phyloP scores from a whole-genome alignment of 2,888 invertebrate genomes.

The Ceratothoa steindachneri region DNA sequence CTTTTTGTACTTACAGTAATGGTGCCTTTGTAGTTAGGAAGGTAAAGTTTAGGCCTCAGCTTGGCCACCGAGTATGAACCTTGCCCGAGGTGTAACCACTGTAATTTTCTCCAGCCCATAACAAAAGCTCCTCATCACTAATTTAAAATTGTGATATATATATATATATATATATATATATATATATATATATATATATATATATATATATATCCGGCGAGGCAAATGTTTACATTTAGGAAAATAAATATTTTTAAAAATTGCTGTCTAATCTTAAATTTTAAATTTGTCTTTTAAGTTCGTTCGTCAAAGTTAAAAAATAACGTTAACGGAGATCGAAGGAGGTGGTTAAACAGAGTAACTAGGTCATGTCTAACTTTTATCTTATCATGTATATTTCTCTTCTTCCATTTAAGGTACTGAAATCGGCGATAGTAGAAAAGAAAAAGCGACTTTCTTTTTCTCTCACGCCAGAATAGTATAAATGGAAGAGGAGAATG shows the following conservation, averaged over 20 bases:
- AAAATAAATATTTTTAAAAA: no score
- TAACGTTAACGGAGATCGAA: no score
- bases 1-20: constrained; percentile 11
- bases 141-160: neutral
- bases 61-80: constrained; percentile 13
- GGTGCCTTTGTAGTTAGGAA: constrained; percentile 13
- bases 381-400: neutral
- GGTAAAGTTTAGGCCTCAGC: constrained; percentile 4
- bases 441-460: neutral
- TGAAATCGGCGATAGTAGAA: neutral
- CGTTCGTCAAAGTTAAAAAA: no score
- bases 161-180: neutral
- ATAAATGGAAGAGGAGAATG: constrained; percentile 8
- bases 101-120: neutral
- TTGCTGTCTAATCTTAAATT: no score
- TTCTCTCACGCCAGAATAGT: neutral
- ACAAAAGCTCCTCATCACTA: neutral
- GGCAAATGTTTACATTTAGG: no score
- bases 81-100: constrained; percentile 11
- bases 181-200: neutral
- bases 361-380: neutral
- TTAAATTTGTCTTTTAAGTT: no score
- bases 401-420: neutral
- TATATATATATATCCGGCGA: neutral
- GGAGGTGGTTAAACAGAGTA: no score